Conservation (phyloP, 2,888 invertebrate species). For the Cheiracanthium punctorium region DNA sequence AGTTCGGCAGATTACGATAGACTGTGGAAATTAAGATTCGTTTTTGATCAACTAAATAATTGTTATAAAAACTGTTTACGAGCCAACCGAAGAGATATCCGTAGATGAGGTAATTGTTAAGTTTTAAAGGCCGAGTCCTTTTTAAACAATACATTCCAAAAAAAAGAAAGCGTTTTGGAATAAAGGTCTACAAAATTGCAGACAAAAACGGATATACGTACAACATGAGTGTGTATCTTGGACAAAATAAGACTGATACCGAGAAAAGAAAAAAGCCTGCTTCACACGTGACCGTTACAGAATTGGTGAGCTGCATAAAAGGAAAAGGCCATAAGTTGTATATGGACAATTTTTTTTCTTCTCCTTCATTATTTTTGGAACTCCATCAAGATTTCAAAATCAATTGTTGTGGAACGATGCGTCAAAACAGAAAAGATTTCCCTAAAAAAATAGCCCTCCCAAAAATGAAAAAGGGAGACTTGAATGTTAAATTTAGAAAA, state of each 20-base stretch:
- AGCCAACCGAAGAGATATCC: conserved; percentile 10
- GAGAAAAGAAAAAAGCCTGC: background rate
- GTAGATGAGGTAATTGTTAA: conserved; percentile 32
- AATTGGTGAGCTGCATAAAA: background rate
- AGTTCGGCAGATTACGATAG: background rate
- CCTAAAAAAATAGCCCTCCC: background rate
- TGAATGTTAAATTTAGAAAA: background rate
- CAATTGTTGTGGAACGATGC: conserved; percentile 18
- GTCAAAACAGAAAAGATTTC: conserved; percentile 19
- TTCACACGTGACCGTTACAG: background rate
- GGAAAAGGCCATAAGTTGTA: conserved; percentile 30
- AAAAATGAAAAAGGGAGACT: conserved; percentile 7
- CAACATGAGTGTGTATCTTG: conserved; percentile 28
- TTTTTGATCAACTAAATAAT: conserved; percentile 19
- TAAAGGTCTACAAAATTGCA: conserved; percentile 23
- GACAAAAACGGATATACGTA: conserved; percentile 21
- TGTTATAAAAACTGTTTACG: background rate
- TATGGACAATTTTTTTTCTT: conserved; percentile 32
- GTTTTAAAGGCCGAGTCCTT: conserved; percentile 19
- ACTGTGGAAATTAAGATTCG: conserved; percentile 17
- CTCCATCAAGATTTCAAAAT: background rate
- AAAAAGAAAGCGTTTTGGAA: conserved; percentile 17
- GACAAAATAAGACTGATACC: conserved; percentile 13
- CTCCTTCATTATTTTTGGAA: conserved; percentile 10
- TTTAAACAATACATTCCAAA: conserved; percentile 37